Evolutionary conservation across 2,797 vertebrate species (phyloP), one percentile per base, ranked within the genome.

Genomic region (Phyllotis vaccarum): DNA sequence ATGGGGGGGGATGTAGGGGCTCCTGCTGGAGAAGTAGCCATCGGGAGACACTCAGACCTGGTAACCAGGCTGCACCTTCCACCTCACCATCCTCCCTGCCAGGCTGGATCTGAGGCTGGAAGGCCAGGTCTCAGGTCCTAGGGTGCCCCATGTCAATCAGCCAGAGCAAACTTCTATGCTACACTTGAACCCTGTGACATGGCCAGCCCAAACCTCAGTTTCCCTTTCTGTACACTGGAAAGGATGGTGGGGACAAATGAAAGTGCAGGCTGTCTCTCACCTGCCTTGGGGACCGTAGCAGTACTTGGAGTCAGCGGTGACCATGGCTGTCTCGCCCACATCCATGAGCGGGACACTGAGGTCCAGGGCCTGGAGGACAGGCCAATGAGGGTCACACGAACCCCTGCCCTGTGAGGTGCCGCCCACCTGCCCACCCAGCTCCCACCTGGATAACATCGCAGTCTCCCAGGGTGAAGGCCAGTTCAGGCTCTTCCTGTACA

Each of bases 361-460:
- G 98, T 99, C 99, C 98, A 99, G 97, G 2, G 99, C 99, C 99
- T 99, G 95, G 79, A 96, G 24, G 29, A 16, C 5, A 14, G 60
- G 22, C 27, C 49, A 17, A 43, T 5, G 40, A 34, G 40, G 4
- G 58, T 93, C 81, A 94, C 72, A 22, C 0, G 21, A 40, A 40
- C 34, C 72, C 40, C 72, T 40, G 9, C 16, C 12, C 0, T 4
- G 17, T 7, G 3, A 11, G 21, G 54, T 22, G 29, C 86, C 40
- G 0, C 86, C 70, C 86, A 34, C 86, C 86, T 88, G 40, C 54
- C 54, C 52, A 49, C 82, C 43, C 21, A 9, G 11, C 7, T 13
- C 46, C 70, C 68, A 99, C 99, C 99, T 99, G 99, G 74, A 99
- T 98, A 70, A 99, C 99, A 0, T 99, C 99, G 0, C 99, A 99